Evolutionary conservation across 2,113 vertebrate species (phyloP).

Genomic region (Brachyistius frenatus): DNA sequence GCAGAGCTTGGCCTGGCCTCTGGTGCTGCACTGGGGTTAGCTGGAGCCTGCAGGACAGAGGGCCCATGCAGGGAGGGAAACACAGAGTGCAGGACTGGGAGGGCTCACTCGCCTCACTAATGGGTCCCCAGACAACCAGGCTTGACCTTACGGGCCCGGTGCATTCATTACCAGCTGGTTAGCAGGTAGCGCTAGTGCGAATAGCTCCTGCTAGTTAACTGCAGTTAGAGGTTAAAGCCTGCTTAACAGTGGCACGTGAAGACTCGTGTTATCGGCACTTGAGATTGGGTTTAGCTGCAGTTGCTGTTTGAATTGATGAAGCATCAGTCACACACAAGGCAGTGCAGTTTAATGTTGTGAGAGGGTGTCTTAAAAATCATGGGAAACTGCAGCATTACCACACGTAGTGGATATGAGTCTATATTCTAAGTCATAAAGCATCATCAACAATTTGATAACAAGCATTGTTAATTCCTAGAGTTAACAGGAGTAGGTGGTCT

Average conservation of each 20-base stretch:
- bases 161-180: constrained; percentile 81
- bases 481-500: neutral
- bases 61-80: constrained; percentile 46
- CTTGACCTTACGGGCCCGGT: constrained; percentile 75
- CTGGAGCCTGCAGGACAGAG: constrained; percentile 68
- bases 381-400: neutral
- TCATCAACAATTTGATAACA: no score
- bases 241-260: constrained; percentile 10
- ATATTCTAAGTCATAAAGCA: no score
- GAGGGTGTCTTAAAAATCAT: no score
- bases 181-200: constrained; percentile 45
- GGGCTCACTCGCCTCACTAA: constrained; percentile 73
- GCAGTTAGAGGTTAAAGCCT: constrained; percentile 54
- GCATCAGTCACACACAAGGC: neutral
- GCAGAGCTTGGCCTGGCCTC: constrained; percentile 58
- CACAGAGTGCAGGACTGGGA: constrained; percentile 28
- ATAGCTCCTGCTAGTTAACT: constrained; percentile 48
- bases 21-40: constrained; percentile 53
- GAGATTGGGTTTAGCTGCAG: neutral
- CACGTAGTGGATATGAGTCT: no score
- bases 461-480: neutral
- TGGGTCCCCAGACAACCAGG: constrained; percentile 79
- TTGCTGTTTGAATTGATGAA: neutral
- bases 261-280: neutral
- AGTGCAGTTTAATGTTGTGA: no score